Percentiles rank a stretch among this genome's conserved stretches.
These are phyloP conservation scores for Pinna nobilis DNA, from an alignment of 1,140 invertebrate genomes.

Conservation along the genomic window DNA sequence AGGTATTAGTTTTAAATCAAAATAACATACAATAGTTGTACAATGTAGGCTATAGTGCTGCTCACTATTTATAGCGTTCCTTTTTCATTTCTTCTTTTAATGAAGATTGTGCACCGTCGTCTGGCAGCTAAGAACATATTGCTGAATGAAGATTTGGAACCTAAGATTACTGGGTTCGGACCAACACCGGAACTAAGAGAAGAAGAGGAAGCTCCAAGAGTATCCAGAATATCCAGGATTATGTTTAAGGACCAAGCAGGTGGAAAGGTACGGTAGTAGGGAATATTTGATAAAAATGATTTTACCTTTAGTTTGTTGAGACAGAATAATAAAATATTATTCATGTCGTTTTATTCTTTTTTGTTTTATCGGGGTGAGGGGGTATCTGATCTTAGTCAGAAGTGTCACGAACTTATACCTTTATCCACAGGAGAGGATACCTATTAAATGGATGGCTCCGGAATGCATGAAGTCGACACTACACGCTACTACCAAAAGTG, in stretches of 20 bases:
- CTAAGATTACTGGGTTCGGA: conserved; percentile 96
- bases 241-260: no score
- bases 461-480: conserved; percentile 41
- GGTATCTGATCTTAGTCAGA: background rate
- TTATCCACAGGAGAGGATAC: conserved; percentile 24
- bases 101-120: conserved; percentile 93
- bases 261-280: no score
- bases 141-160: conserved; percentile 86
- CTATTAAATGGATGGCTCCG: conserved; percentile 51
- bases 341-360: no score
- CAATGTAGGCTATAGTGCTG: no score
- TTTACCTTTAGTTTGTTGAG: no score
- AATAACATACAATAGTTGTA: no score
- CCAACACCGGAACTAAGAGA: conserved; percentile 32
- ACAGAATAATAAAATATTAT: no score
- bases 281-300: no score
- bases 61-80: no score
- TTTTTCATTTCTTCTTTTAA: background rate
- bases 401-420: no score
- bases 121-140: conserved; percentile 96
- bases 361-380: background rate
- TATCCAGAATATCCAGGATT: background rate
- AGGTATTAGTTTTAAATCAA: no score
- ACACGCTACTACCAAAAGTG: conserved; percentile 54
- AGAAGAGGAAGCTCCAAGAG: conserved; percentile 4